Percentiles rank a stretch among this genome's conserved stretches.
Evolutionary conservation across 2,888 invertebrate species (phyloP).

Genomic region (Schrankia costaestrigalis): DNA sequence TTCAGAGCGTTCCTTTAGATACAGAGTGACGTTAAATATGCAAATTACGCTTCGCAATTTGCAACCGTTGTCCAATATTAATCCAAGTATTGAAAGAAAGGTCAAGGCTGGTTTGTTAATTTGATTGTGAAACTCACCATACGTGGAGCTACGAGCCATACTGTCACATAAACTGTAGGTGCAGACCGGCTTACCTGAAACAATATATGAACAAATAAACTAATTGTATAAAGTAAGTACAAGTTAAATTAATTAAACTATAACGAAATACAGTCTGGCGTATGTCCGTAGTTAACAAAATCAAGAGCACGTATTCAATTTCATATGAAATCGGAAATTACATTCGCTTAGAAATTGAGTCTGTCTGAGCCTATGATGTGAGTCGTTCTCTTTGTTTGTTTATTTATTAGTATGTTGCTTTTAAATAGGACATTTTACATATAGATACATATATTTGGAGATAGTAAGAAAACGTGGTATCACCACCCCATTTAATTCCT

Average conservation of each 20-base stretch:
- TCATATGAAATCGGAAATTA: conserved; percentile 19
- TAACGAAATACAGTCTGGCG: conserved; percentile 1
- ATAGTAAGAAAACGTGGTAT: no score
- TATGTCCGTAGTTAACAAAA: conserved; percentile 15
- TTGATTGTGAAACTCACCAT: conserved; percentile 54
- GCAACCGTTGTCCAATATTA: conserved; percentile 28
- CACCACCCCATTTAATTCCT: no score
- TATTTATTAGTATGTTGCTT: no score
- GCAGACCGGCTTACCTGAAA: conserved; percentile 70
- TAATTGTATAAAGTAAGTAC: conserved; percentile 9
- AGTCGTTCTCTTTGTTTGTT: no score
- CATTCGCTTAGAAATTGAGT: conserved; percentile 12
- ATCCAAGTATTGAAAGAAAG: conserved; percentile 31
- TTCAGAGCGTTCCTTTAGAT: conserved; percentile 42
- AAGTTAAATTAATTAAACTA: conserved; percentile 7
- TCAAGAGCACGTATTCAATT: conserved; percentile 30
- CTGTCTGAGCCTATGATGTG: conserved; percentile 16
- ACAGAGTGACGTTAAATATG: conserved; percentile 33
- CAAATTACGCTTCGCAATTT: conserved; percentile 34
- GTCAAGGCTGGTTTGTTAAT: conserved; percentile 33
- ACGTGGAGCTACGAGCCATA: conserved; percentile 42
- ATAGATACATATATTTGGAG: no score
- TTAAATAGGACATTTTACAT: no score
- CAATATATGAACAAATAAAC: conserved; percentile 30
- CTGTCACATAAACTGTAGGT: conserved; percentile 56